Evolutionary conservation across 1,140 invertebrate genomes (phyloP), one percentile per base, ranked within the genome.

Genomic region (Camponotus vicinus): DNA sequence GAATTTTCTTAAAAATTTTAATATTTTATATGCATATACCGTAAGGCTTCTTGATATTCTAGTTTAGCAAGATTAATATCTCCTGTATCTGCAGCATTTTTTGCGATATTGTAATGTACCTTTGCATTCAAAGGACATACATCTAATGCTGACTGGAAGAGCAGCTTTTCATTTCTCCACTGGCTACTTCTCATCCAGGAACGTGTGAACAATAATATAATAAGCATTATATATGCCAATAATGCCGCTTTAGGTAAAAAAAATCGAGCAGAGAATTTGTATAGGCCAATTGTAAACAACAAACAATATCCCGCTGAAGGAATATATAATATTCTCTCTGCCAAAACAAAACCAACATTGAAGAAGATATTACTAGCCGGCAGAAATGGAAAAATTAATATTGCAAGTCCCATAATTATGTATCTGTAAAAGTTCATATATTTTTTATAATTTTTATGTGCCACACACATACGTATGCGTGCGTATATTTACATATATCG

Each of bases 51-150:
- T 93, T 96, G 95, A 94, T 99, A 99, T 94, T 98, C 97, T 27
- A 95, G 87, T 75, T 98, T 96, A 3, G 98, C 98, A 87, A 96
- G 95, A 15, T 95, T 92, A 75, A 95, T 95, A 88, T 98, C 95
- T 37, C 97, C 96, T n/a, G 94, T 94, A 93, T 99, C 98, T 9
- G 97, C 97, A 66, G 97, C 97, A 86, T 97, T 96, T 95, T 99
- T 99, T 0, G 97, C 99, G 79, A 99, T 97, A 94, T 99, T 99
- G 93, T 99, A 99, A 94, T 99, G 98, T 13, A 99, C 98, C 96
- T 99, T 99, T 21, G 98, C 98, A 96, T 99, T 99, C 8, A 97
- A 93, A 4, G 98, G 98, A 92, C 98, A 98, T 64, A 98, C 97
- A 52, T 95, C 89, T 11, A 98, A 88, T 0, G 97, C 98, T 61